These are phyloP conservation scores for Sphaeridia pumilis DNA, from an alignment of 2,888 invertebrate species.

Conservation along the genomic window DNA sequence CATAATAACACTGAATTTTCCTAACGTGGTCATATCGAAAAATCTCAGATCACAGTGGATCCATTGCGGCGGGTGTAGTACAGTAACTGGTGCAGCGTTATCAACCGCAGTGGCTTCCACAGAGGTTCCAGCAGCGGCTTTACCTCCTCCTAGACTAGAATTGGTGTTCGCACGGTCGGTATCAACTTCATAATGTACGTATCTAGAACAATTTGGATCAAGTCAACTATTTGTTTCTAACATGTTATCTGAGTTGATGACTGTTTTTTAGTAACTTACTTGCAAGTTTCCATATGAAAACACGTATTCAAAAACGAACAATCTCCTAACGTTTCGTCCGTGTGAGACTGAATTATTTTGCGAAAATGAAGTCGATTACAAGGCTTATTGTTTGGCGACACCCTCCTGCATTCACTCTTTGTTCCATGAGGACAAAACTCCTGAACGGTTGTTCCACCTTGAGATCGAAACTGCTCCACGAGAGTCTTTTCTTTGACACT, in stretches of 20 bases:
- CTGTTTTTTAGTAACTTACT: conserved; percentile 45
- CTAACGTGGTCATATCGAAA: conserved; percentile 79
- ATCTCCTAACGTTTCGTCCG: conserved; percentile 88
- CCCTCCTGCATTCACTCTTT: conserved; percentile 63
- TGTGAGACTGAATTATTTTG: conserved; percentile 90
- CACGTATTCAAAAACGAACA: conserved; percentile 97
- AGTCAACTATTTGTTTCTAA: not conserved
- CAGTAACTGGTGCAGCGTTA: conserved; percentile 43
- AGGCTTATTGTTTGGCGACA: conserved; percentile 44
- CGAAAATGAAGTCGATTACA: conserved; percentile 91
- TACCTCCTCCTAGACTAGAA: conserved; percentile 10
- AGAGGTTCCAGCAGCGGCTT: conserved; percentile 1
- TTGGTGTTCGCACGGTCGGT: conserved; percentile 40
- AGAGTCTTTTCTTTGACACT: conserved; percentile 90
- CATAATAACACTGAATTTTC: conserved; percentile 98
- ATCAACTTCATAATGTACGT: conserved; percentile 96
- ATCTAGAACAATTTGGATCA: conserved; percentile 45
- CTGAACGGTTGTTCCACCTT: conserved; percentile 57
- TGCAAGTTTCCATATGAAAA: conserved; percentile 98
- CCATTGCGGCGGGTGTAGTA: conserved; percentile 85
- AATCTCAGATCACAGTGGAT: conserved; percentile 90
- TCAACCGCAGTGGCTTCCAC: conserved; percentile 3
- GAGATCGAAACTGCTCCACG: conserved; percentile 91
- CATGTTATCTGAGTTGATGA: not conserved
- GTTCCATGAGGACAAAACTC: conserved; percentile 97